Conservation (phyloP, 1,140 invertebrate genomes). For the Apolygus lucorum region DNA sequence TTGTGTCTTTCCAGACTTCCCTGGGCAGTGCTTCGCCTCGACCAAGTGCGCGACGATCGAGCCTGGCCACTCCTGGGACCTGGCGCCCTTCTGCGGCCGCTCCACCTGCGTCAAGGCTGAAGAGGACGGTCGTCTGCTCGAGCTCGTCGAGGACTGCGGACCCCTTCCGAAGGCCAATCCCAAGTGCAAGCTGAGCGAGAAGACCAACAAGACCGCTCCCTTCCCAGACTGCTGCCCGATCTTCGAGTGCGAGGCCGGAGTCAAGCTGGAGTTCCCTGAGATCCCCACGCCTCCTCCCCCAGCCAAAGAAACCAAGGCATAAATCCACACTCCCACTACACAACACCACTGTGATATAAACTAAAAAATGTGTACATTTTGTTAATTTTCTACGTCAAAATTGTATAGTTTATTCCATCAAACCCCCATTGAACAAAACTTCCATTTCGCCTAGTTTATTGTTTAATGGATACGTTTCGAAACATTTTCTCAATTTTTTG, state of each 20-base stretch:
- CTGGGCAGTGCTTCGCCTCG: conserved; percentile 78
- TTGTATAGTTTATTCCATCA: too few species aligned
- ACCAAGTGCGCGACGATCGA: conserved; percentile 79
- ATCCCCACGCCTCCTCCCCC: conserved; percentile 55
- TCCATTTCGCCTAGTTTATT: too few species aligned
- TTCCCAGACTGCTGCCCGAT: conserved; percentile 77
- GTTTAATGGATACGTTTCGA: too few species aligned
- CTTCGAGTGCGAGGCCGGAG: conserved; percentile 75
- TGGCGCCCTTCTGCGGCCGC: conserved; percentile 76
- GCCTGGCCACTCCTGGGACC: conserved; percentile 70
- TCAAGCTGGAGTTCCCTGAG: conserved; percentile 74
- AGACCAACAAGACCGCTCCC: conserved; percentile 76
- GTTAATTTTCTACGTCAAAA: too few species aligned
- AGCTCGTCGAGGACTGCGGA: conserved; percentile 79
- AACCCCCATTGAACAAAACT: too few species aligned
- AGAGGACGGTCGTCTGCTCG: conserved; percentile 58
- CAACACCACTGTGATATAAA: too few species aligned
- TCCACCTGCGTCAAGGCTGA: conserved; percentile 72
- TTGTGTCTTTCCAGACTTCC: conserved; percentile 59
- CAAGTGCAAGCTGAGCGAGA: conserved; percentile 75
- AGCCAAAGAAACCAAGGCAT: background rate
- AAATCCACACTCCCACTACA: too few species aligned
- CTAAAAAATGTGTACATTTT: too few species aligned
- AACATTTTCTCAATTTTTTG: too few species aligned
- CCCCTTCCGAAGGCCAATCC: conserved; percentile 73